A percentile compares a stretch with the other conserved stretches of the same genome.
Evolutionary conservation across 2,797 vertebrate species (phyloP).

Genomic region (Lithobates sylvaticus): DNA sequence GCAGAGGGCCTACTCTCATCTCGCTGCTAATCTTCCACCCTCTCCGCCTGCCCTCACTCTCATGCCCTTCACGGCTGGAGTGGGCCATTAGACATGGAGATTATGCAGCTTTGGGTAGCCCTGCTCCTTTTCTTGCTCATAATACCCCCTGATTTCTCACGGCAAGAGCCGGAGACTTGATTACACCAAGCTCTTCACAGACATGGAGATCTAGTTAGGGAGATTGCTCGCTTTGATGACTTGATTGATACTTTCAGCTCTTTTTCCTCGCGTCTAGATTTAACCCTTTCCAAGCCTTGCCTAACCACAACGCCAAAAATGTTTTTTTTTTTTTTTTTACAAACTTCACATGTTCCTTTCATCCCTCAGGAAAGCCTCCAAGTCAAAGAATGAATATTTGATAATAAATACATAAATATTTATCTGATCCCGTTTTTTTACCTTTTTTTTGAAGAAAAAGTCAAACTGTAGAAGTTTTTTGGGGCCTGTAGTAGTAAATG

Average conservation of each 20-base stretch:
- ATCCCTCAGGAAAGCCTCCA: neutral
- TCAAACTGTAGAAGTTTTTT: neutral
- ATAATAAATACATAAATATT: neutral
- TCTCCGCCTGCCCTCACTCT: conserved; percentile 58
- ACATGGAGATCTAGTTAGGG: conserved; percentile 62
- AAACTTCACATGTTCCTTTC: neutral
- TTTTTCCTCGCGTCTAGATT: conserved; percentile 17
- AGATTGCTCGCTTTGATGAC: conserved; percentile 60
- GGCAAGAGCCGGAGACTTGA: conserved; percentile 53
- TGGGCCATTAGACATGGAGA: conserved; percentile 61
- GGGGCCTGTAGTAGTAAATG: neutral
- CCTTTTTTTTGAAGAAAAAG: neutral
- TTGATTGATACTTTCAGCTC: conserved; percentile 62
- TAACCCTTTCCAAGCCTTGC: conserved; percentile 39
- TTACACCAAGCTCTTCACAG: conserved; percentile 56
- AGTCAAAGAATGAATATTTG: neutral
- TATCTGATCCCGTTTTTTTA: neutral
- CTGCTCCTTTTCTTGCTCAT: conserved; percentile 52
- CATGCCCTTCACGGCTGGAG: conserved; percentile 59
- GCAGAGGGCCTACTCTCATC: conserved; percentile 58
- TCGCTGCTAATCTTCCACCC: conserved; percentile 57
- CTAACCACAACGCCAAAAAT: neutral
- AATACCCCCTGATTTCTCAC: conserved; percentile 61
- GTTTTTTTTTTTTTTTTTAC: neutral
- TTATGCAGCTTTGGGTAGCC: conserved; percentile 56